Percentiles rank a stretch among this genome's conserved stretches.
Evolutionary conservation across 2,888 invertebrate species (phyloP).

Genomic region (Nysson spinosus): DNA sequence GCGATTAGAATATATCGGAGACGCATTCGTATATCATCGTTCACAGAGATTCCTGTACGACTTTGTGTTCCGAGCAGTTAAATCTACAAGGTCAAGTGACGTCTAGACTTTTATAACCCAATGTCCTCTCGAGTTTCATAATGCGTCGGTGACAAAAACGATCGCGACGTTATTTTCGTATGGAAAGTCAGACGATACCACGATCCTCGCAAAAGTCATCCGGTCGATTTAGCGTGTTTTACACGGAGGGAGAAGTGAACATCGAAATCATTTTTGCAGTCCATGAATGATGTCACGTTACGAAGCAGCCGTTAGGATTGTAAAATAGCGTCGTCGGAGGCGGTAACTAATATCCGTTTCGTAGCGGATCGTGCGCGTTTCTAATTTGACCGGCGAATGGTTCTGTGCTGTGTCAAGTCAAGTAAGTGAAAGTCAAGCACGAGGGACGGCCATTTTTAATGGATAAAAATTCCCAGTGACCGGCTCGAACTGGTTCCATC

Average conservation of each 20-base stretch:
- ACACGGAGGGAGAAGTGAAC: slow-evolving; percentile 16
- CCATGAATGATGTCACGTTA: slow-evolving; percentile 15
- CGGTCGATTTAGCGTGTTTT: slow-evolving; percentile 17
- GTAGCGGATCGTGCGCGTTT: slow-evolving; percentile 36
- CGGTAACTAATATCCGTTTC: slow-evolving; percentile 7
- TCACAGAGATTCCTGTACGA: too few species aligned
- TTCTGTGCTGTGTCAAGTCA: slow-evolving; percentile 61
- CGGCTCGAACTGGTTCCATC: slow-evolving; percentile 53
- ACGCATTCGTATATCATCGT: not conserved
- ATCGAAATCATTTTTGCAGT: slow-evolving; percentile 44
- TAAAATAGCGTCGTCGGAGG: slow-evolving; percentile 1
- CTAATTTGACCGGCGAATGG: slow-evolving; percentile 40
- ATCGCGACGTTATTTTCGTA: too few species aligned
- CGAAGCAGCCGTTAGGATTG: not conserved
- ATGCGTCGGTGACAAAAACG: too few species aligned
- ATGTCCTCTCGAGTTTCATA: not conserved
- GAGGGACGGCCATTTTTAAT: slow-evolving; percentile 45
- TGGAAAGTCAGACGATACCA: slow-evolving; percentile 1
- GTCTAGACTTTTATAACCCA: not conserved
- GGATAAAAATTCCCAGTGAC: slow-evolving; percentile 59
- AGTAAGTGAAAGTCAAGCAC: slow-evolving; percentile 64
- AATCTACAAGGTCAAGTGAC: slow-evolving; percentile 1
- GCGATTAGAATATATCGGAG: not conserved
- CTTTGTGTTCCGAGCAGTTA: too few species aligned
- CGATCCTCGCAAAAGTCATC: slow-evolving; percentile 33